These are phyloP conservation scores for Rugalucina vietnamica DNA, from an alignment of 2,888 invertebrate species.

Conservation along the genomic window DNA sequence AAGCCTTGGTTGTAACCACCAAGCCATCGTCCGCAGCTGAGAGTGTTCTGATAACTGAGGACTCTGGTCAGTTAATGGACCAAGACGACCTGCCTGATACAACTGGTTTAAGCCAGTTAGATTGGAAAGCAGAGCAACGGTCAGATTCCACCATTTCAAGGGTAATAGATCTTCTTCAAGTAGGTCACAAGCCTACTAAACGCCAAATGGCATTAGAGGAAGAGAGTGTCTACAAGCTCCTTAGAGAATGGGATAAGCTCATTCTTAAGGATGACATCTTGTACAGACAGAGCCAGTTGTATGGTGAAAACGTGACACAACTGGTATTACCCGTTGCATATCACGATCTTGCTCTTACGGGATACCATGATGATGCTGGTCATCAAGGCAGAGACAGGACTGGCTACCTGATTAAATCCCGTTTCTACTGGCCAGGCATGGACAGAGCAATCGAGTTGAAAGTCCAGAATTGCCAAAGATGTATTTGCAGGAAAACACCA, in stretches of 20 bases:
- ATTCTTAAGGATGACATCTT: neutral
- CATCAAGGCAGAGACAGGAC: conserved; percentile 17
- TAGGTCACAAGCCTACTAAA: neutral
- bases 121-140: neutral
- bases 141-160: neutral
- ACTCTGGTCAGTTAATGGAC: neutral
- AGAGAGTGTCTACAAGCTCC: no score
- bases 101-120: neutral
- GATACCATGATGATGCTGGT: conserved; percentile 7
- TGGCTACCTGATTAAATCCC: neutral
- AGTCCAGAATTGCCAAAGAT: neutral
- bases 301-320: neutral
- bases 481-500: neutral
- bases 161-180: neutral
- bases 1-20: no score
- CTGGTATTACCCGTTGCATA: neutral
- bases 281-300: neutral
- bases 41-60: no score
- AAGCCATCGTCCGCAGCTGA: no score
- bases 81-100: neutral
- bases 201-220: no score
- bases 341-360: neutral
- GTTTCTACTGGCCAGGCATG: conserved; percentile 16
- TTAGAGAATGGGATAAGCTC: neutral
- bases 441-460: neutral